Evolutionary conservation across 2,797 vertebrate genomes (phyloP).

Genomic region (Crocodylus rhombifer): DNA sequence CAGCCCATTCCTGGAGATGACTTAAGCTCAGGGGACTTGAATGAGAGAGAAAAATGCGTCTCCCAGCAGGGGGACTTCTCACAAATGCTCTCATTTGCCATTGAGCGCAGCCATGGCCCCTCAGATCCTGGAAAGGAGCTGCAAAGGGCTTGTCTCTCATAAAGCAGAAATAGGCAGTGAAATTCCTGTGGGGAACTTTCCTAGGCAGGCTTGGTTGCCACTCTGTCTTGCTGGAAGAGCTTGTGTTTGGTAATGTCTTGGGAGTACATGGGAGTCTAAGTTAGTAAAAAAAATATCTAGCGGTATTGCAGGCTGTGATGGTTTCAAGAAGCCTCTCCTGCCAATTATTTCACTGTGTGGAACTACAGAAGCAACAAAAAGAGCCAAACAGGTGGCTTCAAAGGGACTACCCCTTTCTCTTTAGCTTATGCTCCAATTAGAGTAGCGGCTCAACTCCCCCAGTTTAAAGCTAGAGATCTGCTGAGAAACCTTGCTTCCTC

Average conservation of each 20-base stretch:
- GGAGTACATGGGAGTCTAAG: neutral
- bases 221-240: no score
- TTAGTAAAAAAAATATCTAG: neutral
- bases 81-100: no score
- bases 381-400: neutral
- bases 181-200: no score
- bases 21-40: no score
- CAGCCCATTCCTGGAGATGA: no score
- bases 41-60: no score
- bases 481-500: neutral
- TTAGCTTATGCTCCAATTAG: neutral
- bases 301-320: neutral
- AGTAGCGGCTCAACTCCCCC: neutral
- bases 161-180: no score
- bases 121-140: no score
- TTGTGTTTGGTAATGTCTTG: neutral
- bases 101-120: no score
- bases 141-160: no score
- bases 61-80: no score
- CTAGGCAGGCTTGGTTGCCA: no score
- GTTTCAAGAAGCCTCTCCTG: neutral
- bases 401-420: neutral
- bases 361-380: neutral
- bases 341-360: neutral
- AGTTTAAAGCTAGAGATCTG: neutral